Percentiles rank a stretch among this genome's conserved stretches.
Conservation (phyloP, 2,797 vertebrate genomes). For the Aythya fuligula region DNA sequence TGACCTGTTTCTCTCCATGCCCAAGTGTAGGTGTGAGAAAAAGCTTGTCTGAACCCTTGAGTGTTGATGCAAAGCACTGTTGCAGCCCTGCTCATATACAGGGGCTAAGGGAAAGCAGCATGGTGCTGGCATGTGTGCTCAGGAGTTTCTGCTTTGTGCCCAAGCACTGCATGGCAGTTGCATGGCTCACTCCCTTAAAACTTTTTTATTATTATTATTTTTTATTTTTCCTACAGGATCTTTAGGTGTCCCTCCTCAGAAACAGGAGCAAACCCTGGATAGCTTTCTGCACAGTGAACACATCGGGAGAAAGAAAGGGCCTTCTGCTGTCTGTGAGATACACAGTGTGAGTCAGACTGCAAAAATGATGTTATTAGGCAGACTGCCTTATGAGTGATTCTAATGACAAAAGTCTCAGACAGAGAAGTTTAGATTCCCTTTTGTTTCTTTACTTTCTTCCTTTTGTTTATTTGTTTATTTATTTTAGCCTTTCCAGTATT, state of each 20-base stretch:
- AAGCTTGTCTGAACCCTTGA: background rate
- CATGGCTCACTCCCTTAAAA: fast-evolving
- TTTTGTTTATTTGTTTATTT: background rate
- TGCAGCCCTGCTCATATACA: background rate
- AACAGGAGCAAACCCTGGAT: background rate
- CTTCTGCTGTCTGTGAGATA: background rate
- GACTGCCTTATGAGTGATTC: background rate
- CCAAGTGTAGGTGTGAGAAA: background rate
- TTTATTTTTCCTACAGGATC: background rate
- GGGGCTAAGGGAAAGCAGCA: background rate
- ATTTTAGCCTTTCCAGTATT: background rate
- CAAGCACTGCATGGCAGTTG: background rate
- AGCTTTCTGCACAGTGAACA: background rate
- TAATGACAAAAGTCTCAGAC: background rate
- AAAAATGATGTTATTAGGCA: background rate
- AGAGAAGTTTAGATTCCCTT: background rate
- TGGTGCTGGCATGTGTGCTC: background rate
- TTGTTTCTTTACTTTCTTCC: background rate
- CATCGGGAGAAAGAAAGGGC: background rate
- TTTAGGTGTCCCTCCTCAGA: background rate
- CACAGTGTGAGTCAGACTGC: background rate
- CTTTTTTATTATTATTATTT: background rate
- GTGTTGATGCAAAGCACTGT: background rate
- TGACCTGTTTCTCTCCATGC: background rate
- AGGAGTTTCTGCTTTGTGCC: background rate